Evolutionary conservation across 2,888 invertebrate genomes (phyloP).

Genomic region (Cephus sareptanus): DNA sequence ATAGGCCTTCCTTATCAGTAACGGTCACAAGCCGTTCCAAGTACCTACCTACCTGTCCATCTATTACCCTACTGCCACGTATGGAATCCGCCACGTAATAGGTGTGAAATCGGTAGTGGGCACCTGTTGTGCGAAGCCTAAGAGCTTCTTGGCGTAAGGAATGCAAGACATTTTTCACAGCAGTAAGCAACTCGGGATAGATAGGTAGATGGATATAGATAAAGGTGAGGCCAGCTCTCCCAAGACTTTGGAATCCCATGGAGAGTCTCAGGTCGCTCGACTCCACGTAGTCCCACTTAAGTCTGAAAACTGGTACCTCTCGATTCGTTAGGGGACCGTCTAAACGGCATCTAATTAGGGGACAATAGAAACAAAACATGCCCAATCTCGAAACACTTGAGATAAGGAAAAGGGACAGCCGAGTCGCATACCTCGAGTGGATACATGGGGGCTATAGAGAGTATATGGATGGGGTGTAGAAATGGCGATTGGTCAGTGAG

Average conservation of each 20-base stretch:
- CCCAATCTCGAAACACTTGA: conserved; percentile 57
- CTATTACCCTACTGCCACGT: not conserved
- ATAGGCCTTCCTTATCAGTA: not conserved
- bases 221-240: not conserved
- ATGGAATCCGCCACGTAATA: not conserved
- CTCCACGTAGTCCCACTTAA: not conserved
- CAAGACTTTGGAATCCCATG: not conserved
- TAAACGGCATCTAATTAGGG: conserved; percentile 61
- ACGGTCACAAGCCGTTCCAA: not conserved
- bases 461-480: not conserved
- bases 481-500: not conserved
- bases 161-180: not conserved
- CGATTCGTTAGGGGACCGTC: conserved; percentile 52
- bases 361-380: conserved; percentile 61
- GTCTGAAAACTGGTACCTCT: conserved; percentile 27
- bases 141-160: not conserved
- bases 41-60: not conserved
- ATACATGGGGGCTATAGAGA: not conserved
- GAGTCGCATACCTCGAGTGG: conserved; percentile 37
- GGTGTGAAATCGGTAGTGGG: not conserved
- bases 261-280: not conserved
- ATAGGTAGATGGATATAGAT: not conserved
- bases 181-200: not conserved
- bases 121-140: not conserved
- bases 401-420: conserved; percentile 46